Conservation (phyloP, 2,113 vertebrate genomes). For the Ammospiza caudacuta region DNA sequence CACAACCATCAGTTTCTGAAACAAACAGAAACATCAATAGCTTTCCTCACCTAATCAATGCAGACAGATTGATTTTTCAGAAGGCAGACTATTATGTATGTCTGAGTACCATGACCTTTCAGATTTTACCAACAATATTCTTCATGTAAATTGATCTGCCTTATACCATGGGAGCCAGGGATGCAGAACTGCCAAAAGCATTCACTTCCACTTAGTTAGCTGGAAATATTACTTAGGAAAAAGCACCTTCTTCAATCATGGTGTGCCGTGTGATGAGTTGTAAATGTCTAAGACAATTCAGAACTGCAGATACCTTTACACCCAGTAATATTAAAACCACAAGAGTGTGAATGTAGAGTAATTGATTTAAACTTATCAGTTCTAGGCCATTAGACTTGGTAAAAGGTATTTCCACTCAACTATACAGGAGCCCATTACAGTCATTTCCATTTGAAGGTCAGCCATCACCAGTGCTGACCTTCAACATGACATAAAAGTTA, state of each 20-base stretch:
- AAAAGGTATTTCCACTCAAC: conserved; percentile 1
- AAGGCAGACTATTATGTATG: background rate
- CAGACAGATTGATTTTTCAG: conserved; percentile 35
- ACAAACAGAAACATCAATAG: background rate
- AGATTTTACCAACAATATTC: conserved; percentile 37
- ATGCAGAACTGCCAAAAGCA: conserved; percentile 9
- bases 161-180: background rate
- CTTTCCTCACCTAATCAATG: background rate
- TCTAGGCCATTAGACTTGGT: conserved; percentile 29
- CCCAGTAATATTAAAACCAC: conserved; percentile 15
- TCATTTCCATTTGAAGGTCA: background rate
- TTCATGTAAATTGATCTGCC: conserved; percentile 27
- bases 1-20: background rate
- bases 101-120: conserved; percentile 10
- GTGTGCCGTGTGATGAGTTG: background rate
- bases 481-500: background rate
- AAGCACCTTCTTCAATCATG: background rate
- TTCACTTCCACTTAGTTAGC: conserved; percentile 15
- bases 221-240: background rate
- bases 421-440: background rate
- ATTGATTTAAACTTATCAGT: conserved; percentile 24
- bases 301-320: background rate
- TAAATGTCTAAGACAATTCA: conserved; percentile 25
- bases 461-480: background rate
- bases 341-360: conserved; percentile 28